These are phyloP conservation scores for Leucoraja ocellata DNA, from an alignment of 2,797 vertebrate species.

Conservation along the genomic window DNA sequence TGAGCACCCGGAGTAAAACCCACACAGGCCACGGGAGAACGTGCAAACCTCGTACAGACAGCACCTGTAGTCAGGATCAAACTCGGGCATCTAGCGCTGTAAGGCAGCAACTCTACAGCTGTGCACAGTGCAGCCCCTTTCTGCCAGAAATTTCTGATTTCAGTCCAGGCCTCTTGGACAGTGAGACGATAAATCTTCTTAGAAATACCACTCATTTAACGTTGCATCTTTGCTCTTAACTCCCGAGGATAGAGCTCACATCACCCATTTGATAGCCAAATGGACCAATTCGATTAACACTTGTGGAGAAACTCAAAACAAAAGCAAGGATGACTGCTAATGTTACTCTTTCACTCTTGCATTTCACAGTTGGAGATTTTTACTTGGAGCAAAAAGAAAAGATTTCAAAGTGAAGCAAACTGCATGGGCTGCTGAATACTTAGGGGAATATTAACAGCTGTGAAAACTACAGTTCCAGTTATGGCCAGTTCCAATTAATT, in stretches of 20 bases:
- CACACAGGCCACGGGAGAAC: too few species aligned
- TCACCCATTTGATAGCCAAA: not conserved
- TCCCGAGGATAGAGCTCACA: not conserved
- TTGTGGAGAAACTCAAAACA: not conserved
- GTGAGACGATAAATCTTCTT: not conserved
- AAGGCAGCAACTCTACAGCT: too few species aligned
- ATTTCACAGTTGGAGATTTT: not conserved
- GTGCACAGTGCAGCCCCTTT: not conserved
- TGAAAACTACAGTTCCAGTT: not conserved
- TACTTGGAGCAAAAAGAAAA: not conserved
- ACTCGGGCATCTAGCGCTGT: too few species aligned
- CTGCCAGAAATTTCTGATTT: not conserved
- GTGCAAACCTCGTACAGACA: too few species aligned
- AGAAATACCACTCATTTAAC: not conserved
- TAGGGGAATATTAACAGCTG: not conserved
- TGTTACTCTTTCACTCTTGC: not conserved
- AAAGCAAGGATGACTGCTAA: not conserved
- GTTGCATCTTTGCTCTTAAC: not conserved
- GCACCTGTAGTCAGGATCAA: too few species aligned
- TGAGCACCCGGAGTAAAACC: too few species aligned
- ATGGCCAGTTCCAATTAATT: not conserved
- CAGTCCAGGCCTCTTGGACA: not conserved
- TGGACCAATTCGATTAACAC: not conserved
- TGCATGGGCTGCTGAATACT: not conserved
- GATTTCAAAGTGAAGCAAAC: not conserved